These are phyloP conservation scores for Neofelis nebulosa DNA, from an alignment of 2,113 vertebrate species.

Conservation along the genomic window DNA sequence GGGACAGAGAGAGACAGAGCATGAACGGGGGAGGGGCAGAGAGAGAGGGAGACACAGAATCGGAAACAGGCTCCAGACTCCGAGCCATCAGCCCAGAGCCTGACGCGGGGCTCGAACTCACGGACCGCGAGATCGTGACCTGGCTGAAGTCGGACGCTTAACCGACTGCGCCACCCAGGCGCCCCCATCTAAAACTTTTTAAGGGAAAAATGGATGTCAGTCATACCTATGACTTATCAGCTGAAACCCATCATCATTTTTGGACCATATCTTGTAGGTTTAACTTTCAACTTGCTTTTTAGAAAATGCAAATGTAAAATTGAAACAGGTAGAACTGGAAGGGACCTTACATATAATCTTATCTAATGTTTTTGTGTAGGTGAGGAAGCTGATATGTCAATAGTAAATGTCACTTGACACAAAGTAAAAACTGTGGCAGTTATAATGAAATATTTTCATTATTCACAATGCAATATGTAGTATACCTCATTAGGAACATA, in stretches of 20 bases:
- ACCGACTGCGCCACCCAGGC: too few relatives aligned
- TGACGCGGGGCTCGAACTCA: too few relatives aligned
- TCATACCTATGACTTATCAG: not conserved
- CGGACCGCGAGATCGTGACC: too few relatives aligned
- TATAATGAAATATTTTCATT: not conserved
- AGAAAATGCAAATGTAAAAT: not conserved
- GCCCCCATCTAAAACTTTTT: not conserved
- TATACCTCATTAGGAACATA: not conserved
- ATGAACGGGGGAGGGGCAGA: too few relatives aligned
- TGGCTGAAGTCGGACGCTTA: too few relatives aligned
- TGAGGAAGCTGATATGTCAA: not conserved
- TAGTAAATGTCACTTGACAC: not conserved
- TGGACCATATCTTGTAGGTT: not conserved
- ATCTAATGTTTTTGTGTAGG: not conserved
- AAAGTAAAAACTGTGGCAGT: not conserved
- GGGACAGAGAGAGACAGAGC: too few relatives aligned
- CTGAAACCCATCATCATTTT: constrained; percentile 5
- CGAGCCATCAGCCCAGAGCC: too few relatives aligned
- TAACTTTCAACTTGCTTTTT: not conserved
- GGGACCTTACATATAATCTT: not conserved
- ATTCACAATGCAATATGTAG: not conserved
- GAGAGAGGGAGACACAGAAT: too few relatives aligned
- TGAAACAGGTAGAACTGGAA: not conserved
- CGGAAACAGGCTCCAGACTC: too few relatives aligned
- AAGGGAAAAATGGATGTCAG: not conserved